Base-by-base conservation (phyloP, 2,888 invertebrate genomes). In the Embidobia sp. region DNA sequence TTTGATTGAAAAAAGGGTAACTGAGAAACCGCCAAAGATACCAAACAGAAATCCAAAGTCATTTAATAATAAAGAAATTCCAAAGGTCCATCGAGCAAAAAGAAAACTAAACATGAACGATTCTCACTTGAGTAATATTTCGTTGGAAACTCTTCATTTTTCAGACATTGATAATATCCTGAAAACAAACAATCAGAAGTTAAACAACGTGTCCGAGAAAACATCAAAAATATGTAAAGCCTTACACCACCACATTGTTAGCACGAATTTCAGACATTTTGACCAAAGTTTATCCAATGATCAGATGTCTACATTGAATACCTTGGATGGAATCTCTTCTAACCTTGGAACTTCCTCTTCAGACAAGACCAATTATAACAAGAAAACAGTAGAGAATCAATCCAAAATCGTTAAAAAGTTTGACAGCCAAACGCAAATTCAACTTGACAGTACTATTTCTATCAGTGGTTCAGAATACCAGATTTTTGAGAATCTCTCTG, bases 101-200 rank as follows among this genome's bases (percentile, higher is more conserved):
- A 59, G 48, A 26, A 51, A 16, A 11, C 22, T 61, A 0, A 19
- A 27, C 6, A 51, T 59, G 3, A 61, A 61, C 22, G 53, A 64
- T 13, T 57, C 64, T 13, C 18, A 42, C 10, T 11, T 64, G 1
- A 31, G 22, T 4, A 42, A 64, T 18, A 40, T 73, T 27, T 73
- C 72, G 0, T 6, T 73, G 16, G 57, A 73, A 19, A 19, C 26
- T 7, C 18, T 73, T 3, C 55, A 64, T 2, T 40, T 63, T 1
- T 49, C 55, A 7, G 72, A 64, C n/a, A 13, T 73, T 3, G 72
- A 73, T 18, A 31, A 57, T 10, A 64, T 73, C 22, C 4, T 73
- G 15, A 48, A 40, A 4, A 73, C 10, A 1, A 73, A 73, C n/a
- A 29, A 42, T n/a, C 22, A 55, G 13, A 73, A 57, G 16, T 16